Conservation (phyloP, 2,797 vertebrate species). For the Galaxias olidus region DNA sequence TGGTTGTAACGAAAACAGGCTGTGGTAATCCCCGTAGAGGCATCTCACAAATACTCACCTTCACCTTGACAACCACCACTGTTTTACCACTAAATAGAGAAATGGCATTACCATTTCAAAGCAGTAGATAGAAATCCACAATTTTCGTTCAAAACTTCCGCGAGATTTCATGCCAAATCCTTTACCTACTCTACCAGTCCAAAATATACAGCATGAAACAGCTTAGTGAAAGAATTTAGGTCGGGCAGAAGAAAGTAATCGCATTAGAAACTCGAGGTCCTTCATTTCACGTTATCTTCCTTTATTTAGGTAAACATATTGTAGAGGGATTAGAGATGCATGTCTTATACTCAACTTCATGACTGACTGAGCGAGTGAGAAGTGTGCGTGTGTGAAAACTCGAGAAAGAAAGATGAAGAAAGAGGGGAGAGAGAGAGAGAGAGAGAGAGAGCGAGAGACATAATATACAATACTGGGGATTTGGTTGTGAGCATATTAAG, state of each 20-base stretch:
- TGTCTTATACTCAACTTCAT: background rate
- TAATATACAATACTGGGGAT: slow-evolving; percentile 4
- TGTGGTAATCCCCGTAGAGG: background rate
- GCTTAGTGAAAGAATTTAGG: slow-evolving; percentile 36
- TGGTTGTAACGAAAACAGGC: background rate
- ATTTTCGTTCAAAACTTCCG: slow-evolving; percentile 52
- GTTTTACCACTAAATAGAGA: slow-evolving; percentile 14
- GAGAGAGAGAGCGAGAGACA: background rate
- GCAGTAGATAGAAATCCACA: slow-evolving; percentile 52
- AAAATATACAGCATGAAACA: slow-evolving; percentile 46
- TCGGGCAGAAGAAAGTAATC: slow-evolving; percentile 39
- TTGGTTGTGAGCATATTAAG: slow-evolving; percentile 46
- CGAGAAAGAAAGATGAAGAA: background rate
- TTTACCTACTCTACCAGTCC: slow-evolving; percentile 32
- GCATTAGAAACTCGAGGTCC: slow-evolving; percentile 29
- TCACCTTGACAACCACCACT: slow-evolving; percentile 42
- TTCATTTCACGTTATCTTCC: slow-evolving; percentile 23
- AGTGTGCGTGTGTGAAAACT: background rate
- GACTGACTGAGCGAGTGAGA: slow-evolving; percentile 7
- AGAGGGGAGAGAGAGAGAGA: slow-evolving; percentile 6
- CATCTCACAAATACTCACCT: slow-evolving; percentile 18
- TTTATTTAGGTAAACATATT: slow-evolving; percentile 16
- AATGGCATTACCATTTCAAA: too few species aligned
- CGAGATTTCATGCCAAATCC: slow-evolving; percentile 45
- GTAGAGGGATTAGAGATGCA: slow-evolving; percentile 20